Evolutionary conservation across 2,113 vertebrate species (phyloP), one percentile per base, ranked within the genome.

Genomic region (Caranx ignobilis): DNA sequence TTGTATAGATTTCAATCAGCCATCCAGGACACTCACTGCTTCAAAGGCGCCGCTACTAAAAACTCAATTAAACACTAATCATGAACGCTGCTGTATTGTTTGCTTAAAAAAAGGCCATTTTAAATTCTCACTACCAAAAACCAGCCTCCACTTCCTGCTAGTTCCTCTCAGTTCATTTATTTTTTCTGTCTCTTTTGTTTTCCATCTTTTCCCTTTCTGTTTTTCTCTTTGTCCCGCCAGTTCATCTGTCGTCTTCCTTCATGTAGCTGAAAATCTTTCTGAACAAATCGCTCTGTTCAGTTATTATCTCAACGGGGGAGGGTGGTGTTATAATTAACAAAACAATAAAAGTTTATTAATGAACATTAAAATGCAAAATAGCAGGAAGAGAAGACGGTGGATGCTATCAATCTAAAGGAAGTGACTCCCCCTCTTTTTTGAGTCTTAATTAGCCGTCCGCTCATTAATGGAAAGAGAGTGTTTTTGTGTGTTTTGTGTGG

Each of bases 271-370:
- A 87, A 88, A 86, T 86, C 86, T 87, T 89, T 92, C 89, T 75
- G 87, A 90, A 89, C 86, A 93, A 94, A 93, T 91, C 80, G 65
- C 77, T 77, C 77, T 63, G 84, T 89, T 91, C 91, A 83, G 88
- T 94, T 93, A 94, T 96, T 95, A 94, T 94, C 91, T 92, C 96
- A 97, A 95, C 94, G 71, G 85, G 96, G 96, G 96, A 91, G 90
- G 89, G 56, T 87, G 90, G 95, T 95, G 94, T 97, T 97, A 96
- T 97, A 97, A 98, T 98, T 97, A 97, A 97, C 96, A 96, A 96
- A 98, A 99, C 96, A 96, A 99, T 99, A 98, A 99, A 99, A 98
- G 96, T 98, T 98, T 98, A 99, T 98, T 98, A 98, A 98, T 98
- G 96, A 97, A 96, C 96, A 98, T 99, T 98, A 98, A 99, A 99